phyloP scores from a whole-genome alignment of 2,888 invertebrate species.

The Lithophane leautieri region DNA sequence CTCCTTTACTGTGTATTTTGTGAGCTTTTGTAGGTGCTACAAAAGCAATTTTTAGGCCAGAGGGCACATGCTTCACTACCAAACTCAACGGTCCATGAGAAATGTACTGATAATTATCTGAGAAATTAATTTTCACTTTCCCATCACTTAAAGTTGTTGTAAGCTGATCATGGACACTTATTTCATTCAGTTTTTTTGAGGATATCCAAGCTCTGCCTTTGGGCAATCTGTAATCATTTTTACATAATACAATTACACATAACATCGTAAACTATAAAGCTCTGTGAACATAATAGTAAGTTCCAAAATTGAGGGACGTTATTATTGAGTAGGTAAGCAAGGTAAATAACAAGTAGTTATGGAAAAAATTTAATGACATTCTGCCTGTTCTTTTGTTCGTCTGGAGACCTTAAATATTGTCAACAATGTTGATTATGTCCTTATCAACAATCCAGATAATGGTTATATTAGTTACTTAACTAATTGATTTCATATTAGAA shows the following conservation, averaged over 20 bases:
- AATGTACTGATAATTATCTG: conserved; percentile 83
- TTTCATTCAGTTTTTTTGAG: conserved; percentile 83
- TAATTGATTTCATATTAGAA: not conserved
- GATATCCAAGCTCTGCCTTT: conserved; percentile 88
- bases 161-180: conserved; percentile 83
- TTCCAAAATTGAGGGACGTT: not conserved
- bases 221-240: conserved; percentile 79
- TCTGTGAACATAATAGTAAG: not conserved
- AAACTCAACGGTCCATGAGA: conserved; percentile 83
- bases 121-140: conserved; percentile 83
- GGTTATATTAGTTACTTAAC: not conserved
- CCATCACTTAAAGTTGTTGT: conserved; percentile 81
- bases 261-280: not conserved
- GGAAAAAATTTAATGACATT: not conserved
- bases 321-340: not conserved
- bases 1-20: conserved; percentile 85
- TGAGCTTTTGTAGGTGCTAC: conserved; percentile 88
- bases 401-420: not conserved
- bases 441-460: no score
- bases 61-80: conserved; percentile 83
- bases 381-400: not conserved
- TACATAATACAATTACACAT: not conserved
- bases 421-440: not conserved
- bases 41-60: conserved; percentile 86
- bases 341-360: not conserved